Percentiles rank a stretch among this genome's conserved stretches.
Evolutionary conservation across 2,797 vertebrate genomes (phyloP).

Genomic region (Chloroceryle amazona): DNA sequence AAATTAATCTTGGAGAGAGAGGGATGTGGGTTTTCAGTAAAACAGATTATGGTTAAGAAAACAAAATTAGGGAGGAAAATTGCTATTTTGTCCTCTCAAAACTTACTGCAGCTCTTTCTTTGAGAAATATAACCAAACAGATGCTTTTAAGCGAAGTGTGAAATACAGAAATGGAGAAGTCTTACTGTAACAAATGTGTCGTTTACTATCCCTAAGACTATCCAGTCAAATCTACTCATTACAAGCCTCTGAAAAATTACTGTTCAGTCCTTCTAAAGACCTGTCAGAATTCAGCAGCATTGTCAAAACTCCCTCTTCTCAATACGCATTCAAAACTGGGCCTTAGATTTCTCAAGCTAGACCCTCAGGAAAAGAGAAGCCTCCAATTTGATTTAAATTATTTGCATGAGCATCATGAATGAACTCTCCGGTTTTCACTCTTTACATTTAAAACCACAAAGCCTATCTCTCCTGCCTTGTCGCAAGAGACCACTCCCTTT

Average conservation of each 20-base stretch:
- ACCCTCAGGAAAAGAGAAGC: neutral
- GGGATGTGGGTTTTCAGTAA: neutral
- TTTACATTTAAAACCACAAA: neutral
- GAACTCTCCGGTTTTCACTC: neutral
- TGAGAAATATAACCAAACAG: neutral
- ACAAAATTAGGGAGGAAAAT: neutral
- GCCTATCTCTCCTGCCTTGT: neutral
- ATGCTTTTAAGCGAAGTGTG: neutral
- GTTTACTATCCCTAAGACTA: neutral
- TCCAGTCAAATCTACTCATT: neutral
- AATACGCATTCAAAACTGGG: neutral
- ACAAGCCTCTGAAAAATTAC: neutral
- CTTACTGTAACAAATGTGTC: neutral
- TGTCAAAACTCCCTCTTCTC: constrained; percentile 22
- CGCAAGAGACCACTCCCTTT: neutral
- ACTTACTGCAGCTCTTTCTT: neutral
- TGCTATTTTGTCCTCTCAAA: neutral
- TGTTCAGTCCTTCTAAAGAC: neutral
- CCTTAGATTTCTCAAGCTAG: neutral
- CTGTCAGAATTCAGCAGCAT: neutral
- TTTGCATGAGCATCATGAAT: neutral
- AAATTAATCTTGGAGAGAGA: neutral
- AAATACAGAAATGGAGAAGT: neutral
- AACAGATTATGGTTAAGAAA: neutral
- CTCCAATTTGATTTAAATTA: neutral